Evolutionary conservation across 2,797 vertebrate genomes (phyloP), one percentile per base, ranked within the genome.

Genomic region (Anabas testudineus): DNA sequence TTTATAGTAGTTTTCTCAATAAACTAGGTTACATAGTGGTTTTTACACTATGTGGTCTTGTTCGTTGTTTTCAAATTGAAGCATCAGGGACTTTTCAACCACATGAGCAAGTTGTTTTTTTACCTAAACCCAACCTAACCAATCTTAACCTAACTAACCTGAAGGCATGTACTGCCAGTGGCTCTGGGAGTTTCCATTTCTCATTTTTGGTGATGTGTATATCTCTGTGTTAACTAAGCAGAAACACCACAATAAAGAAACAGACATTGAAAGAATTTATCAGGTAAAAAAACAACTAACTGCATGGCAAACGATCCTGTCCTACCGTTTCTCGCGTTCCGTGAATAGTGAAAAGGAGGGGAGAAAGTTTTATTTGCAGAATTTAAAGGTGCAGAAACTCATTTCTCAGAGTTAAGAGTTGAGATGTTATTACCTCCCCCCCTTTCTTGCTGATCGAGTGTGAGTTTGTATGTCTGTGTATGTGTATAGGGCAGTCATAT

Each of bases 341-440:
- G 21, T 30, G 16, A 51, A 15, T 21, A 10, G 15, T 7, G 12
- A 5, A 18, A 42, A 42, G n/a, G 13, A 49, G 9, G 10, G 7
- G 21, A 34, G 26, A 42, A 52, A 49, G 43, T 18, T 54, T 48
- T 3, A 14, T 46, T 30, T 19, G 43, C 67, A 15, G 28, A 52
- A 48, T 64, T 62, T 53, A 10, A 79, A 62, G 45, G 16, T 74
- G 60, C 61, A 60, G 57, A 54, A 72, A 74, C 37, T 82, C 63
- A 66, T 70, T 65, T 49, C 19, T 60, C 67, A 43, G 30, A 59
- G 63, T 71, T 47, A 32, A 34, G 67, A 66, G 61, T 71, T 39
- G 30, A 66, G 52, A 48, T 53, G 60, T 82, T 74, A 68, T 74
- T 69, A 41, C 46, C 16, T 26, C 28, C 6, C 22, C 36, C 34